Percentiles rank a stretch among this genome's conserved stretches.
phyloP scores from a whole-genome alignment of 2,797 vertebrate genomes.

The Megalops cyprinoides region DNA sequence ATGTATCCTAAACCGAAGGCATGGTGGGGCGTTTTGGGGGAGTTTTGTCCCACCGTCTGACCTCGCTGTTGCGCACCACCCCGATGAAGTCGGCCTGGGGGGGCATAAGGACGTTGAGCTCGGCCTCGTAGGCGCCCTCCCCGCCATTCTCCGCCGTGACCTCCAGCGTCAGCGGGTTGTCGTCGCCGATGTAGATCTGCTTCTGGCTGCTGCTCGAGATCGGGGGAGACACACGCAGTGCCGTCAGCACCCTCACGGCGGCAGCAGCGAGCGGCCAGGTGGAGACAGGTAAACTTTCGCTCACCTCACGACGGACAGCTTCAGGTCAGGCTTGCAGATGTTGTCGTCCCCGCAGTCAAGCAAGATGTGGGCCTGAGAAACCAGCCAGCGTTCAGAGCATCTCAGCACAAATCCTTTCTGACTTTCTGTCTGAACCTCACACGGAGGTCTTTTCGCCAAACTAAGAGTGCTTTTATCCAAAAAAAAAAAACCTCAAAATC shows the following conservation, averaged over 20 bases:
- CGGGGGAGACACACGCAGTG: slow-evolving; percentile 19
- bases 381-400: not conserved
- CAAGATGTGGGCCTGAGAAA: slow-evolving; percentile 75
- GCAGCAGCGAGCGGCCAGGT: not conserved
- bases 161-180: slow-evolving; percentile 76
- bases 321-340: slow-evolving; percentile 77
- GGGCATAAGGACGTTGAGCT: slow-evolving; percentile 73
- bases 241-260: not conserved
- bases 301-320: slow-evolving; percentile 73
- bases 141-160: slow-evolving; percentile 78
- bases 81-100: slow-evolving; percentile 80
- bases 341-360: slow-evolving; percentile 83
- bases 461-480: too few relatives aligned
- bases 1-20: too few relatives aligned
- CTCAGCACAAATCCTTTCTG: not conserved
- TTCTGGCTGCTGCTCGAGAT: slow-evolving; percentile 72
- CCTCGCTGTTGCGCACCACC: slow-evolving; percentile 77
- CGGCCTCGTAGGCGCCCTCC: slow-evolving; percentile 83
- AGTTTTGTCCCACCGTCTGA: slow-evolving; percentile 58
- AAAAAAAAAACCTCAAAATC: too few relatives aligned
- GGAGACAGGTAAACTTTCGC: not conserved
- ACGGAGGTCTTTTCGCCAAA: too few relatives aligned
- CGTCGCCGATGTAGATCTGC: slow-evolving; percentile 79
- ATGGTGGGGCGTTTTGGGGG: too few relatives aligned
- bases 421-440: not conserved